Base-by-base conservation (phyloP, 37 sponge, comb jelly and placozoan genomes). In the Aplysina aerophoba region DNA sequence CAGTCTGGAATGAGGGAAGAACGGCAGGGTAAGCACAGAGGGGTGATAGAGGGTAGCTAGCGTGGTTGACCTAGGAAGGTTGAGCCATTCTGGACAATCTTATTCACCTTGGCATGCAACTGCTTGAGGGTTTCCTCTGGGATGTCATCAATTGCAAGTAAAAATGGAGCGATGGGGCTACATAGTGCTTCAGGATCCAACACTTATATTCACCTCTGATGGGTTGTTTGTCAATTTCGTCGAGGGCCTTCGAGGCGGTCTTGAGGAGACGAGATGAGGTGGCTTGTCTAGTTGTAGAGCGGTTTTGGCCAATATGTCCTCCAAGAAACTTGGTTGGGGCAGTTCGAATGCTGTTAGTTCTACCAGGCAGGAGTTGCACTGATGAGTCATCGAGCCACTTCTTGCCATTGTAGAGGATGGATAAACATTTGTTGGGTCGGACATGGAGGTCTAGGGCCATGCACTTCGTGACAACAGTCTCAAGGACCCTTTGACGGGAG, bases 21-120 rank as follows among this genome's bases (percentile, higher is more conserved):
- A 62, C 11, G 63, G 63, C 4, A 62, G 63, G 63, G 63, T 13
- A 62, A 62, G 63, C 63, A 62, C 63, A 3, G 63, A 62, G 12
- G 63, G 63, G 63, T 62, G 63, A 11, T 62, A 62, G 25, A 62
- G 25, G 27, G 63, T 62, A 13, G 63, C 63, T 62, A 62, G 63
- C 11, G 63, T 62, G 27, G 63, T 5, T 62, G 63, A 62, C 63
- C 63, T 62, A 11, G 63, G 63, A 25, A 62, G 4, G 59, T 57
- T 57, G 59, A 57, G 59, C 59, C 59, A 57, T n/a, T n/a, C 63
- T 62, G 4, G 63, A 62, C 63, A 2, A 62, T 62, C 12, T 75
- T 75, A 25, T 75, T 75, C 12, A 75, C 78, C 73, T 75, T 75
- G 54, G 78, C 21, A 41, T 75, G 78, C 25, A 75, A 25, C 54